Evolutionary conservation across 2,113 vertebrate species (phyloP).

Genomic region (Mustelus asterias): DNA sequence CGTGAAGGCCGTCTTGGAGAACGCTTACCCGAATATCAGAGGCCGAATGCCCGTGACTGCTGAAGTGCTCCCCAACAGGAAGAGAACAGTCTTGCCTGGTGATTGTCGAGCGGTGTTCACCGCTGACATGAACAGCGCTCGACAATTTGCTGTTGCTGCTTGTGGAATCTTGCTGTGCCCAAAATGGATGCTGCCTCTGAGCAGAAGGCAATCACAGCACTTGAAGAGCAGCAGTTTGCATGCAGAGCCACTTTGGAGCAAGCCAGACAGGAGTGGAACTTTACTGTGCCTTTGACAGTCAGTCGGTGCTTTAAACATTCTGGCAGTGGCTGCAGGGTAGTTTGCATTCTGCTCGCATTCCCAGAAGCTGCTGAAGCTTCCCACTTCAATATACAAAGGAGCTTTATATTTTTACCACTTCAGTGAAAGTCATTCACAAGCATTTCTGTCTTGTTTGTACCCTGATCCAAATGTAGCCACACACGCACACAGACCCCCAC

Average conservation of each 20-base stretch:
- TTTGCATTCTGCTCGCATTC: background rate
- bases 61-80: too few species aligned
- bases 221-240: background rate
- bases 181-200: background rate
- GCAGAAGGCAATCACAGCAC: background rate
- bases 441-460: background rate
- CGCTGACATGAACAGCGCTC: too few species aligned
- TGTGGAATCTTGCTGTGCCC: background rate
- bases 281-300: background rate
- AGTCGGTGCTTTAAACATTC: background rate
- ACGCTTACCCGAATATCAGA: too few species aligned
- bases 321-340: background rate
- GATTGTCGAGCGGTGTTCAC: too few species aligned
- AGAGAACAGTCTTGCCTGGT: too few species aligned
- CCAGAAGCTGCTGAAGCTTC: background rate
- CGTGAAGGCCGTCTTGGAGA: too few species aligned
- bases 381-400: background rate
- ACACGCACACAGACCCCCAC: background rate
- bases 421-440: background rate
- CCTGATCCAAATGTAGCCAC: background rate
- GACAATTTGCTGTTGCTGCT: background rate
- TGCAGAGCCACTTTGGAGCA: too few species aligned
- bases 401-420: conserved; percentile 15
- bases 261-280: background rate
- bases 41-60: too few species aligned